Conservation (phyloP, 2,113 vertebrate genomes). For the Butorides virescens region DNA sequence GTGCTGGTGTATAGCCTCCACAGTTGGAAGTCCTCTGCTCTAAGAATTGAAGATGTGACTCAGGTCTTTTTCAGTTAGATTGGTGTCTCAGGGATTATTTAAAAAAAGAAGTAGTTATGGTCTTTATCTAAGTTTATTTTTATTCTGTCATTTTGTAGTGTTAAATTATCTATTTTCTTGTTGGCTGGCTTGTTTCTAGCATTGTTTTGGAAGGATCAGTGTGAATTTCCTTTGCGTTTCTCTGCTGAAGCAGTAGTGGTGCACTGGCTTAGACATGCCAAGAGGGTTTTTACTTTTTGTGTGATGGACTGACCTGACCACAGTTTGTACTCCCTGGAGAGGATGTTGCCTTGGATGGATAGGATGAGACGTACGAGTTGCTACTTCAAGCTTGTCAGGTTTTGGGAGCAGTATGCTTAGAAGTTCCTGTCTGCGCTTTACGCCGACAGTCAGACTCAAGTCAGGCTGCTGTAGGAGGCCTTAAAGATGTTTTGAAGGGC, state of each 20-base stretch:
- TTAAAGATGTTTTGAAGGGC: neutral
- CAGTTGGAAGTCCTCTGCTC: neutral
- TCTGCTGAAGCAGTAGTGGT: neutral
- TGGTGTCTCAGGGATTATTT: neutral
- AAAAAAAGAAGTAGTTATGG: rapidly evolving
- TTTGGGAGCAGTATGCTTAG: neutral
- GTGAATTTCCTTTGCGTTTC: neutral
- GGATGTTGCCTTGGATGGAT: neutral
- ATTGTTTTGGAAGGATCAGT: neutral
- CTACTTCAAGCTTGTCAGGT: neutral
- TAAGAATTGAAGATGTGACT: neutral
- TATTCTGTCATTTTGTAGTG: neutral
- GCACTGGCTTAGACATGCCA: neutral
- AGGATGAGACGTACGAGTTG: neutral
- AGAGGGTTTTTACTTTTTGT: neutral
- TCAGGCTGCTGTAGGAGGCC: neutral
- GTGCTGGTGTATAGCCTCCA: neutral
- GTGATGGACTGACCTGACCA: neutral
- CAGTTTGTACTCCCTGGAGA: neutral
- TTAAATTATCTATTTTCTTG: neutral
- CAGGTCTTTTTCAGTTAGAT: neutral
- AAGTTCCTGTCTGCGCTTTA: neutral
- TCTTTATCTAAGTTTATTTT: neutral
- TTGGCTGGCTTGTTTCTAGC: neutral
- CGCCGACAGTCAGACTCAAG: neutral